Percentiles rank a stretch among this genome's conserved stretches.
Conservation (phyloP, 2,888 invertebrate genomes). For the Nipponacmea schrenckii region DNA sequence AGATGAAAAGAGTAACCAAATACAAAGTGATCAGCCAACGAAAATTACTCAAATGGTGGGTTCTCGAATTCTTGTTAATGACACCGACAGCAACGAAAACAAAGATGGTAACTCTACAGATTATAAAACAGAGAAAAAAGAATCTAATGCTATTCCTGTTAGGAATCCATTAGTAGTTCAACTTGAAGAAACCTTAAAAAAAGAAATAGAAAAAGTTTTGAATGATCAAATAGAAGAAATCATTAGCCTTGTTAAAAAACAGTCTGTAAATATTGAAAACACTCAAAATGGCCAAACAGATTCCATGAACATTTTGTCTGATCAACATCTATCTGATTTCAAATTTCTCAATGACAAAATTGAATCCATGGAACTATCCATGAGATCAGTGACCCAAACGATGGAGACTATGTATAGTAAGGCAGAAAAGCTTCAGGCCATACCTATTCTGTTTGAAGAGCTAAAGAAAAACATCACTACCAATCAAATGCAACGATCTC, state of each 20-base stretch:
- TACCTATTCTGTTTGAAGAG: conserved; percentile 27
- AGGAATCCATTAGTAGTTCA: conserved; percentile 11
- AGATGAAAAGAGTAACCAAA: not conserved
- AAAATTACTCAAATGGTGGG: not conserved
- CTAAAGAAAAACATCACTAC: conserved; percentile 30
- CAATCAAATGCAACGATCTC: not conserved
- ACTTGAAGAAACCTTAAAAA: conserved; percentile 28
- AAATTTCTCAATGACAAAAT: conserved; percentile 25
- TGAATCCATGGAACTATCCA: conserved; percentile 20
- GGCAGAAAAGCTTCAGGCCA: conserved; percentile 18
- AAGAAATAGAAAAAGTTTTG: conserved; percentile 26
- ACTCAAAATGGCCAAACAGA: conserved; percentile 24
- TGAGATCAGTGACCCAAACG: conserved; percentile 26
- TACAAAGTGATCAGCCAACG: not conserved
- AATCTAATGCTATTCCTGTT: not conserved
- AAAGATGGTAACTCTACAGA: not conserved
- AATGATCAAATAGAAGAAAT: conserved; percentile 26
- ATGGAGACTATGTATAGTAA: conserved; percentile 22
- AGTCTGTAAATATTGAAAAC: conserved; percentile 22
- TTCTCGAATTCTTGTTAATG: not conserved
- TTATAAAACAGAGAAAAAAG: not conserved
- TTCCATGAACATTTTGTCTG: conserved; percentile 24
- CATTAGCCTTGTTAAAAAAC: conserved; percentile 25
- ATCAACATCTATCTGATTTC: conserved; percentile 18
- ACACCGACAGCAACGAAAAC: not conserved